Evolutionary conservation across 2,113 vertebrate species (phyloP), one percentile per base, ranked within the genome.

Genomic region (Gnathonemus longibarbis): DNA sequence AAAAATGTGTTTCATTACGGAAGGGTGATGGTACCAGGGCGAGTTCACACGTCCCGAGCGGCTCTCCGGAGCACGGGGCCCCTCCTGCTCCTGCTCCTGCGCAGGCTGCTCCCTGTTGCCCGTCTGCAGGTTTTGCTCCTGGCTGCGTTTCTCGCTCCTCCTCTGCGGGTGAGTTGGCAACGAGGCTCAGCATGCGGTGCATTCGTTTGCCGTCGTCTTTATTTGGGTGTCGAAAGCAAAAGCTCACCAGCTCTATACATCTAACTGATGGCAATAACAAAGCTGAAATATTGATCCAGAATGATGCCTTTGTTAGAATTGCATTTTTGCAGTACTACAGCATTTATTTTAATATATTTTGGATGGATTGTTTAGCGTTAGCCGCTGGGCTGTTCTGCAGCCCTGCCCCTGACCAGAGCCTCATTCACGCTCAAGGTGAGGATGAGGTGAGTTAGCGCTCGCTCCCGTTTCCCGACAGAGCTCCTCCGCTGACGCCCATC

Each of bases 1-100:
- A 77, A 77, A 77, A 77, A 77, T 77, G 74, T 77, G 74, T 77
- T 77, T 42, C 74, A 77, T 77, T 77, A 77, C 74, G 35, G 35
- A 19, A 19, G 27, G 35, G 74, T 42, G 42, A 77, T 77, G 27
- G 74, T 77, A 77, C 35, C 74, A 19, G 15, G 31, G 35, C n/a
- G 66, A 74, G n/a, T 74, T 74, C 70, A 35, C 70, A 19, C 74
- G 35, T 42, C 35, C 74, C 35, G 35, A 19, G 74, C 5, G 2
- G 74, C 74, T 77, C 31, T 77, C 15, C 2, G 15, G 27, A 2
- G 15, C 13, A 6, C 13, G 31, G 31, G 27, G 5, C 1, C 5
- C 13, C 35, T 35, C 35, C 35, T 35, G 1, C 35, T 35, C 5
- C 70, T 77, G 17, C 13, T 39, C 10, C 31, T 17, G 13, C 70